These are phyloP conservation scores for Brachyrhaphis roseni DNA, from an alignment of 2,797 vertebrate species.

Conservation along the genomic window DNA sequence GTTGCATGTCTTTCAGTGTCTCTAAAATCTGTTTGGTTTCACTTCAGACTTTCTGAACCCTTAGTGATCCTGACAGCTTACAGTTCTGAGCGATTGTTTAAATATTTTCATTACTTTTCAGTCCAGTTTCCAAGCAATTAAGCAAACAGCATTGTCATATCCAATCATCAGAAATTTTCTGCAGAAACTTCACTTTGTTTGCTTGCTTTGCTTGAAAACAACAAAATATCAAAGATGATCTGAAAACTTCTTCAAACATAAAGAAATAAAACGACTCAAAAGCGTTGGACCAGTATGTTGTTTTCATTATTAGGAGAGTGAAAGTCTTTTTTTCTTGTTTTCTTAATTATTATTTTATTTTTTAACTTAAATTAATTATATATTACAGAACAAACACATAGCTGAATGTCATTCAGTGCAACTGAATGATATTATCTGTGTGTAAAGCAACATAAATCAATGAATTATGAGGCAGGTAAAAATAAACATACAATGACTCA, in stretches of 20 bases:
- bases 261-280: neutral
- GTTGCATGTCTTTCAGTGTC: neutral
- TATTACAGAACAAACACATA: too few relatives aligned
- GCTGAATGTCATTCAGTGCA: too few relatives aligned
- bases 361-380: too few relatives aligned
- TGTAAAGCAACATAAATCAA: too few relatives aligned
- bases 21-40: neutral
- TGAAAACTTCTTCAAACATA: neutral
- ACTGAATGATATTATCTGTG: too few relatives aligned
- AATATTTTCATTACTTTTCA: neutral
- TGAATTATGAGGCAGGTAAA: too few relatives aligned
- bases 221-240: neutral
- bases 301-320: neutral
- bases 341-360: too few relatives aligned
- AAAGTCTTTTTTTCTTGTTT: neutral
- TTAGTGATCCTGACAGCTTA: neutral
- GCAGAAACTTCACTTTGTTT: neutral
- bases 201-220: neutral
- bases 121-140: neutral
- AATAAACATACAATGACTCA: too few relatives aligned
- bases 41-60: neutral
- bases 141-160: neutral
- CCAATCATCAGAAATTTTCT: neutral
- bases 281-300: neutral
- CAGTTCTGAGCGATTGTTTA: neutral